Evolutionary conservation across 2,888 invertebrate species (phyloP).

Genomic region (Caenorhabditis sp.): DNA sequence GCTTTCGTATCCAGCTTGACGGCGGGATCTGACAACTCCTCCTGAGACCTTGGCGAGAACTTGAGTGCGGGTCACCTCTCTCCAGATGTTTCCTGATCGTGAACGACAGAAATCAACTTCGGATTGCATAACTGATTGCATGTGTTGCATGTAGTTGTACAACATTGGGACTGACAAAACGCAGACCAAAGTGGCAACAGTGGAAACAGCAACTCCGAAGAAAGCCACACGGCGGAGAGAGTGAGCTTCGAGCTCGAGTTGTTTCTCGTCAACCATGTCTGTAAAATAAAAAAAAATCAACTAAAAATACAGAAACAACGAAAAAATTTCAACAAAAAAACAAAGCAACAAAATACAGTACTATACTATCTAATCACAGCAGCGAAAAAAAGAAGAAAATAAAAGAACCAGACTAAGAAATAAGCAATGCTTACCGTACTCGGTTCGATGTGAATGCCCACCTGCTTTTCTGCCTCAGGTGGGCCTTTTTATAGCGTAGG

Average conservation of each 20-base stretch:
- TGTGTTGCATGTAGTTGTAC: slow-evolving; percentile 68
- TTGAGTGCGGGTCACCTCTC: slow-evolving; percentile 63
- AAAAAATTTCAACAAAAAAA: neutral
- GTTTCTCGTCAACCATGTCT: slow-evolving; percentile 58
- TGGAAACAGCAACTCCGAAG: slow-evolving; percentile 61
- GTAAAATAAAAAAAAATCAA: slow-evolving; percentile 6
- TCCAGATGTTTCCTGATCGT: slow-evolving; percentile 63
- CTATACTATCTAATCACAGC: neutral
- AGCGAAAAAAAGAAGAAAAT: slow-evolving; percentile 10
- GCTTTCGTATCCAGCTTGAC: slow-evolving; percentile 56
- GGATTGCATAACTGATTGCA: slow-evolving; percentile 63
- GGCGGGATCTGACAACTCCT: slow-evolving; percentile 48
- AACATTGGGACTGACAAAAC: slow-evolving; percentile 65
- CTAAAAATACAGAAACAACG: neutral
- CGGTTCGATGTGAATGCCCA: slow-evolving; percentile 51
- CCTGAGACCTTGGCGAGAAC: slow-evolving; percentile 56
- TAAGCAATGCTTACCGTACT: slow-evolving; percentile 39
- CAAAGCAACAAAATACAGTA: neutral
- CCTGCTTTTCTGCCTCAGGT: slow-evolving; percentile 37
- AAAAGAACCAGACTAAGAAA: slow-evolving; percentile 21
- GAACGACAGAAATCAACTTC: slow-evolving; percentile 66
- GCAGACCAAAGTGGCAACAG: slow-evolving; percentile 60
- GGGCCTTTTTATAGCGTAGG: slow-evolving; percentile 45
- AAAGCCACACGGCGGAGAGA: slow-evolving; percentile 62
- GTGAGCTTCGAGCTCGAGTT: slow-evolving; percentile 59